Percentiles rank a stretch among this genome's conserved stretches.
Evolutionary conservation across 2,113 vertebrate species (phyloP).

Genomic region (Proteles cristata): DNA sequence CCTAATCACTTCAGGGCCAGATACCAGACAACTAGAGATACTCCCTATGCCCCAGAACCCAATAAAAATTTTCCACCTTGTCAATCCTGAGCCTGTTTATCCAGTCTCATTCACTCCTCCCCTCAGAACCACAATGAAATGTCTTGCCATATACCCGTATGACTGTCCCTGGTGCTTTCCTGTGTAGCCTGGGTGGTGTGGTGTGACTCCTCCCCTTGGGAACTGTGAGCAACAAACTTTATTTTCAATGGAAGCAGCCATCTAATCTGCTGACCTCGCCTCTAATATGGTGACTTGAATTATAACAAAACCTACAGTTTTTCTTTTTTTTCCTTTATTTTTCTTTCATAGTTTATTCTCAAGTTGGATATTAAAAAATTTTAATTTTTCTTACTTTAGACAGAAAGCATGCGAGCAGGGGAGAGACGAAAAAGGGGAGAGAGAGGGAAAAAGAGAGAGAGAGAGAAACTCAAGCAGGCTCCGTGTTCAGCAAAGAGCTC

Average conservation of each 20-base stretch:
- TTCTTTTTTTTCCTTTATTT: too few relatives aligned
- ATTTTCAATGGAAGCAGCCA: background rate
- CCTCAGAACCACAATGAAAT: background rate
- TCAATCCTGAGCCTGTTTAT: background rate
- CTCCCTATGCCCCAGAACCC: background rate
- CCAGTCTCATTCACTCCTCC: background rate
- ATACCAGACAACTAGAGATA: background rate
- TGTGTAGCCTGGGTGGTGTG: rapidly evolving
- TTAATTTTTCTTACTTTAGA: background rate
- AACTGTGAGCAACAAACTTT: background rate
- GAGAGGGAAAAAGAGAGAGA: too few relatives aligned
- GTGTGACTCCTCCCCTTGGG: background rate
- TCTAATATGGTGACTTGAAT: background rate
- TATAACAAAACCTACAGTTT: background rate
- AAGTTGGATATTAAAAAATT: background rate
- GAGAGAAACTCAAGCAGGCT: too few relatives aligned
- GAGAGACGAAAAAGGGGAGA: too few relatives aligned
- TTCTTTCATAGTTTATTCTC: too few relatives aligned
- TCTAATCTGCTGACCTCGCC: background rate
- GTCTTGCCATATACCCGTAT: background rate
- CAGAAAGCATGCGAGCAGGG: too few relatives aligned
- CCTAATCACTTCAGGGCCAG: too few relatives aligned
- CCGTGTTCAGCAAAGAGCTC: too few relatives aligned
- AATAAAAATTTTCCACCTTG: background rate
- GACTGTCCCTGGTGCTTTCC: background rate